Evolutionary conservation across 2,797 vertebrate species (phyloP).

Genomic region (Catostomus latipinnis): DNA sequence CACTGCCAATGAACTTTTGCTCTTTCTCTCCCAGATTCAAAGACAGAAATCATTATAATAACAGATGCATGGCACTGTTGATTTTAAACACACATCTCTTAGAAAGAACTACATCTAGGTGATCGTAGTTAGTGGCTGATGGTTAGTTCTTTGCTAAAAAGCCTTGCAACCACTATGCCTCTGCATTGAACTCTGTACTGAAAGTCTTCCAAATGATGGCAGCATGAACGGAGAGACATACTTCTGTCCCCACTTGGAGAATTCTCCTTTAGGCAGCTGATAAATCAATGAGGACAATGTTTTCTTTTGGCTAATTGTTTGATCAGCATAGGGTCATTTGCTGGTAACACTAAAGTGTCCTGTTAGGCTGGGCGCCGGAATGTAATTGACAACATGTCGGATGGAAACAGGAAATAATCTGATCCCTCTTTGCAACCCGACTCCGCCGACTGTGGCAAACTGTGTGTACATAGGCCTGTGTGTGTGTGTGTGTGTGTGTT

Average conservation of each 20-base stretch:
- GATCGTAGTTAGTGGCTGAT: constrained; percentile 17
- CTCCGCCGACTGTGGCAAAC: constrained; percentile 36
- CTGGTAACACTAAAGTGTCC: constrained; percentile 43
- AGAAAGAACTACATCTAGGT: not conserved
- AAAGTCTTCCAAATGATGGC: constrained; percentile 56
- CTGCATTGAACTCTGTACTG: constrained; percentile 43
- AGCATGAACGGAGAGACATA: constrained; percentile 11
- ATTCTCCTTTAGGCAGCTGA: constrained; percentile 18
- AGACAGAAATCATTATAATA: not conserved
- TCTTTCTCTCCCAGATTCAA: constrained; percentile 6
- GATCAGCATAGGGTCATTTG: constrained; percentile 35
- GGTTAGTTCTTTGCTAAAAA: constrained; percentile 45
- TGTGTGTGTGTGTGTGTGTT: constrained; percentile 25
- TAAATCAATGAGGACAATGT: constrained; percentile 60
- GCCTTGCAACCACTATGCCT: constrained; percentile 31
- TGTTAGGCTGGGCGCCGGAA: constrained; percentile 36
- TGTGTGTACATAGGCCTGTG: constrained; percentile 22
- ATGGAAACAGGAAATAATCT: constrained; percentile 59
- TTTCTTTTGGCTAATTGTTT: constrained; percentile 55
- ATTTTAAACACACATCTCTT: too few species aligned
- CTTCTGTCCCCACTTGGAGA: not conserved
- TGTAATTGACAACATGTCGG: constrained; percentile 60
- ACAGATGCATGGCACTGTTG: too few species aligned
- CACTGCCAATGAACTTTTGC: constrained; percentile 30
- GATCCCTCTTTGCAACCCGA: constrained; percentile 55